Percentiles rank a stretch among this genome's conserved stretches.
phyloP scores from a whole-genome alignment of 2,797 vertebrate species.

The Phrynocephalus forsythii region DNA sequence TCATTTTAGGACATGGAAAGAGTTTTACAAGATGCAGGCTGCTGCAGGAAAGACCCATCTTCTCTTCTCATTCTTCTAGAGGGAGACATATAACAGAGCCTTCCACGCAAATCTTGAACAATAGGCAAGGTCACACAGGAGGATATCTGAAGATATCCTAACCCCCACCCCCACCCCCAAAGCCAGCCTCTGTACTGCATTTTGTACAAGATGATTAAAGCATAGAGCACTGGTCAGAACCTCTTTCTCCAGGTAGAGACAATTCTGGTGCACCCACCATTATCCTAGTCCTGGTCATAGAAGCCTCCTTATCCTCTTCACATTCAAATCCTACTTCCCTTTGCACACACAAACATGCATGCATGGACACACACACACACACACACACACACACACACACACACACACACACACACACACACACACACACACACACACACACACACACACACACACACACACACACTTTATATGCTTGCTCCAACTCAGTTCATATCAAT shows the following conservation, averaged over 20 bases:
- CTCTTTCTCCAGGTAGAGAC: neutral
- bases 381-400: too few relatives aligned
- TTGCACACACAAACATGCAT: too few relatives aligned
- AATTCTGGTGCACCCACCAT: neutral
- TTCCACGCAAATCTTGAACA: neutral
- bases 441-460: too few relatives aligned
- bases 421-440: too few relatives aligned
- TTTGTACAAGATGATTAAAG: neutral
- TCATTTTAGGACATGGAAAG: neutral
- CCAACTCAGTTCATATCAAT: neutral
- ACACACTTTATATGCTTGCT: too few relatives aligned
- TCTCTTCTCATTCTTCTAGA: neutral
- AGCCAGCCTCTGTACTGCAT: neutral
- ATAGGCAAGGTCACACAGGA: neutral
- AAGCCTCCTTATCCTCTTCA: neutral
- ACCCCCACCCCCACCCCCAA: neutral
- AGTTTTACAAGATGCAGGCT: neutral
- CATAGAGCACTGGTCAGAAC: neutral
- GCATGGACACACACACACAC: too few relatives aligned
- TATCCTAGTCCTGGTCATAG: neutral
- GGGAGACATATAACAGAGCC: neutral
- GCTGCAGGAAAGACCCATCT: neutral
- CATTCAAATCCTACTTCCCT: neutral
- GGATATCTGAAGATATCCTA: neutral
- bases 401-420: too few relatives aligned